A percentile compares a stretch with the other conserved stretches of the same genome.
Conservation (phyloP, 2,888 invertebrate species). For the Pyrrhia umbra region DNA sequence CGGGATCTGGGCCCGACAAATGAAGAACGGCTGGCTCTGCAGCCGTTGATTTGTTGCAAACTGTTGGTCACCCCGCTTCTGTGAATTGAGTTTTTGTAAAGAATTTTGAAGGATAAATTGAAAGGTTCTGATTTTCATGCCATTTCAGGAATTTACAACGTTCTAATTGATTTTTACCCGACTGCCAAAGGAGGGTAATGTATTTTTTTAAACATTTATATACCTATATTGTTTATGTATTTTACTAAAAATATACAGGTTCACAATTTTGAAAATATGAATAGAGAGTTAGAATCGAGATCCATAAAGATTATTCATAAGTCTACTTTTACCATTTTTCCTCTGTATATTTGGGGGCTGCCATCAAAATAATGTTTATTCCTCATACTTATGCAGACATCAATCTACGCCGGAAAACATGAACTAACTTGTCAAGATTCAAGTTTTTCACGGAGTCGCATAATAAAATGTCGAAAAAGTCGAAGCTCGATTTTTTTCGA, state of each 20-base stretch:
- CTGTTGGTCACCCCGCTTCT: conserved; percentile 31
- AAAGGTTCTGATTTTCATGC: conserved; percentile 16
- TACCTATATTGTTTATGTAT: too few relatives aligned
- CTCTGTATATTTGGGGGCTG: conserved; percentile 22
- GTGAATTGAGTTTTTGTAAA: conserved; percentile 39
- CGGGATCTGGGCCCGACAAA: conserved; percentile 70
- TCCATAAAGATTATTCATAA: conserved; percentile 6
- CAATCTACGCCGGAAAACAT: conserved; percentile 78
- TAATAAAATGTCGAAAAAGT: conserved; percentile 73
- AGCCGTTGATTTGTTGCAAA: conserved; percentile 58
- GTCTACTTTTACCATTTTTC: conserved; percentile 17
- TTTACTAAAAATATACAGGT: neutral
- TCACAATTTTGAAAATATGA: neutral
- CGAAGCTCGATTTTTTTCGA: conserved; percentile 68
- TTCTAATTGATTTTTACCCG: conserved; percentile 5
- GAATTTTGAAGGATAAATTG: conserved; percentile 61
- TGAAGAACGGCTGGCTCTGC: conserved; percentile 66
- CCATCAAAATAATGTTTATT: conserved; percentile 61
- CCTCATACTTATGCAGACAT: conserved; percentile 70
- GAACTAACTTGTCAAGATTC: conserved; percentile 75
- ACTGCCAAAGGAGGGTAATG: too few relatives aligned
- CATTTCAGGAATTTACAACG: conserved; percentile 10
- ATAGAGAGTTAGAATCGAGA: neutral
- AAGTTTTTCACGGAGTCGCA: conserved; percentile 73
- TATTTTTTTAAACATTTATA: neutral